Evolutionary conservation across 2,113 vertebrate species (phyloP).

Genomic region (Platysternon megacephalum): DNA sequence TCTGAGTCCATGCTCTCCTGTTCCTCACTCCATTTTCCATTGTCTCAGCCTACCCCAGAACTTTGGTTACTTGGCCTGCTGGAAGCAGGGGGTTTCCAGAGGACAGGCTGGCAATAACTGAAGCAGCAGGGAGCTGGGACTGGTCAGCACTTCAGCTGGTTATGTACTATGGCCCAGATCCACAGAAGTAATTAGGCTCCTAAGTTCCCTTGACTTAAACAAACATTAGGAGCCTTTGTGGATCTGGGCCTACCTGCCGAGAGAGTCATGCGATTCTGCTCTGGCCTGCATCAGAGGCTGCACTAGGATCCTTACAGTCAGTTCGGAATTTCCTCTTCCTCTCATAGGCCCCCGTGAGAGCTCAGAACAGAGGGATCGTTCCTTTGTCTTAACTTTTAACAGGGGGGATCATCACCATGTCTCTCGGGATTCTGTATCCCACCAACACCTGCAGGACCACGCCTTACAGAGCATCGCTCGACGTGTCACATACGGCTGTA

Average conservation of each 20-base stretch:
- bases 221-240: neutral
- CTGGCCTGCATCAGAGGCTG: neutral
- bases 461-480: neutral
- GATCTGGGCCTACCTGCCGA: neutral
- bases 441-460: neutral
- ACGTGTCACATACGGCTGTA: neutral
- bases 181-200: too few relatives aligned
- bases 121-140: neutral
- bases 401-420: fast-evolving
- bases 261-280: neutral
- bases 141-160: neutral
- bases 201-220: neutral
- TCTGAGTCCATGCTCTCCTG: neutral
- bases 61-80: neutral
- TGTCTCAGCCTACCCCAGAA: neutral
- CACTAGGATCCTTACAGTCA: too few relatives aligned
- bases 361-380: neutral
- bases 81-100: neutral
- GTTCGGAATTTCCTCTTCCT: neutral
- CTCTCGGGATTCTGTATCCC: neutral
- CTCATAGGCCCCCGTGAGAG: neutral
- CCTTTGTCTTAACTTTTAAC: neutral
- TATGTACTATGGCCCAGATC: neutral
- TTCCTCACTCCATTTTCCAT: neutral
- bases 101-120: neutral